phyloP scores from a whole-genome alignment of 2,888 invertebrate genomes.

The Petrophora chlorosata region DNA sequence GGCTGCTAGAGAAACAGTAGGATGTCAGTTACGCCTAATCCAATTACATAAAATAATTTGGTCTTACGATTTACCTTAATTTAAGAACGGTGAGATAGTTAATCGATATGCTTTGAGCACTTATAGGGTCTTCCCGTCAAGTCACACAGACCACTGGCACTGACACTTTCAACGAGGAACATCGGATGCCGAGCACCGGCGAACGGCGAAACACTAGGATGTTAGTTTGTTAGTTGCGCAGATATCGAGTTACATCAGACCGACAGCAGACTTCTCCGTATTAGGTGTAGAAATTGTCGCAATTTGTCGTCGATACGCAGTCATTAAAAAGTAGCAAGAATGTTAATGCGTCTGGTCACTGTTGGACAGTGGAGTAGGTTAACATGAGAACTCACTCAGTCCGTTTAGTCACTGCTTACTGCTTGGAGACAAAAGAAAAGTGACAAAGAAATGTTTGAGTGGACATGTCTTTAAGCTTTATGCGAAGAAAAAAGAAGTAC shows the following conservation, averaged over 20 bases:
- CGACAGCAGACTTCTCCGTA: conserved; percentile 19
- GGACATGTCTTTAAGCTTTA: conserved; percentile 13
- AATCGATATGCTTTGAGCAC: too few species aligned
- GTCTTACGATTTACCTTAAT: too few species aligned
- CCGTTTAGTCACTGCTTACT: neutral
- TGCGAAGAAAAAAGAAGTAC: neutral
- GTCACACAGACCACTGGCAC: too few species aligned
- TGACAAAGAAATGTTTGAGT: conserved; percentile 16
- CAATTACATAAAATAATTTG: too few species aligned
- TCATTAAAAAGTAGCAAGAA: conserved; percentile 28
- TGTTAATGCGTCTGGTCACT: conserved; percentile 29
- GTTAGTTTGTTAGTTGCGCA: conserved; percentile 46
- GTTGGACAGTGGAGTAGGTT: conserved; percentile 24
- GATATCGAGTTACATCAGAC: conserved; percentile 47
- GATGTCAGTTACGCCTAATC: too few species aligned
- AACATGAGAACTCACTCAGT: conserved; percentile 14
- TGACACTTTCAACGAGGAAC: too few species aligned
- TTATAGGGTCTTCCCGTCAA: too few species aligned
- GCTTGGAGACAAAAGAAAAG: conserved; percentile 28
- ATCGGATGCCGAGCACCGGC: conserved; percentile 38
- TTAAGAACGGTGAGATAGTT: too few species aligned
- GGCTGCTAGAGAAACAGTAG: too few species aligned
- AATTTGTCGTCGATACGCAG: conserved; percentile 29
- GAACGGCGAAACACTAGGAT: conserved; percentile 57
- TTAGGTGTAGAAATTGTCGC: conserved; percentile 33